Percentiles rank a stretch among this genome's conserved stretches.
These are phyloP conservation scores for Micromesistius poutassou DNA, from an alignment of 2,797 vertebrate species.

Conservation along the genomic window DNA sequence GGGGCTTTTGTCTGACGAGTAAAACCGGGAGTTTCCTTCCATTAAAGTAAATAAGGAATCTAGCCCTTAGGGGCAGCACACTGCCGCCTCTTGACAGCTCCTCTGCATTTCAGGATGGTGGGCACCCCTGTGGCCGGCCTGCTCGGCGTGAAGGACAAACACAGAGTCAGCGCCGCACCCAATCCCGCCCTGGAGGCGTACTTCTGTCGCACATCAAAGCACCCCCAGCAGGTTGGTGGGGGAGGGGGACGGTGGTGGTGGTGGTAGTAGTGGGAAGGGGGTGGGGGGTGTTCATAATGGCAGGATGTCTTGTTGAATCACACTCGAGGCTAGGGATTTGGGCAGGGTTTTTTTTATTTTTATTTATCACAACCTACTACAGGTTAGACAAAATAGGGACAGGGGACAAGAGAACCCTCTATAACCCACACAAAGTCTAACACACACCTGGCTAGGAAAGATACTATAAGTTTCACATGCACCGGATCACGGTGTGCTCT, in stretches of 20 bases:
- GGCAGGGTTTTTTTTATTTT: no score
- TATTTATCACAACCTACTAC: no score
- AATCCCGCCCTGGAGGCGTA: slow-evolving; percentile 81
- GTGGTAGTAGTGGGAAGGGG: no score
- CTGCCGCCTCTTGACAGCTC: not conserved
- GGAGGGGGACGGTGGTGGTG: not conserved
- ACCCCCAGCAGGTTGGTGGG: slow-evolving; percentile 83
- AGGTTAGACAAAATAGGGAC: not conserved
- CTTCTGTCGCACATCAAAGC: slow-evolving; percentile 78
- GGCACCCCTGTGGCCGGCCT: slow-evolving; percentile 80
- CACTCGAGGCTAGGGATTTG: no score
- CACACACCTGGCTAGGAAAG: no score
- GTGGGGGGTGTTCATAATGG: not conserved
- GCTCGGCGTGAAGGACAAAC: slow-evolving; percentile 84
- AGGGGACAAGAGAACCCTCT: no score
- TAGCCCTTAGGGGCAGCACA: not conserved
- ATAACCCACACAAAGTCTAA: no score
- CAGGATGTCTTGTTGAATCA: not conserved
- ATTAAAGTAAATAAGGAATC: not conserved
- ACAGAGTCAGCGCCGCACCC: slow-evolving; percentile 73
- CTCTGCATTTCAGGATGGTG: slow-evolving; percentile 68
- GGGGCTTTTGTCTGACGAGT: slow-evolving; percentile 12
- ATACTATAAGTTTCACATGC: no score
- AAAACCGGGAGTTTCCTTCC: not conserved
- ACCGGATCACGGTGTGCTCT: no score